These are phyloP conservation scores for Peromyscus melanophrys DNA, from an alignment of 2,797 vertebrate genomes.

Conservation along the genomic window DNA sequence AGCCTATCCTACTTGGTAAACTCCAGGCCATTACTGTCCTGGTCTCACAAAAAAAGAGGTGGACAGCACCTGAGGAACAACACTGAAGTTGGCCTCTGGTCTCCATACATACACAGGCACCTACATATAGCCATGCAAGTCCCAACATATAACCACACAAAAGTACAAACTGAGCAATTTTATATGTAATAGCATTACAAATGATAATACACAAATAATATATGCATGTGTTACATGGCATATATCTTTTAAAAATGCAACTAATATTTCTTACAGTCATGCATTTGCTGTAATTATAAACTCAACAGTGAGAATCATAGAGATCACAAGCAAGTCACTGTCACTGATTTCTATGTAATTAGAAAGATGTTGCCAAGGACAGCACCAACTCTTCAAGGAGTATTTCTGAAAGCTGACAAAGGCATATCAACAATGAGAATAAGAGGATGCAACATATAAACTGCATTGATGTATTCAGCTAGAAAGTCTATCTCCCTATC, in stretches of 20 bases:
- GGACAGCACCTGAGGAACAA: background rate
- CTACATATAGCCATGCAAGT: background rate
- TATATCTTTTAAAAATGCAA: background rate
- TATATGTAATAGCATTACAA: background rate
- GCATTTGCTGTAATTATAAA: background rate
- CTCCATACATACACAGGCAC: background rate
- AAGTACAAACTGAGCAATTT: background rate
- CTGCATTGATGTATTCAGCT: background rate
- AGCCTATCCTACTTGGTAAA: background rate
- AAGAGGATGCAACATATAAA: constrained; percentile 8
- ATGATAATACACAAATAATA: background rate
- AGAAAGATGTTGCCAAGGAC: constrained; percentile 35
- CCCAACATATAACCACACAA: background rate
- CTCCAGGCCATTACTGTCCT: no score
- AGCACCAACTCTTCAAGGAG: background rate
- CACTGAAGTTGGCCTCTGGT: background rate
- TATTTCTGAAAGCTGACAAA: constrained; percentile 37
- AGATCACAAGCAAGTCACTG: background rate
- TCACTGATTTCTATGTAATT: constrained; percentile 46
- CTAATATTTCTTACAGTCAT: constrained; percentile 28
- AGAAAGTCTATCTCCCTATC: background rate
- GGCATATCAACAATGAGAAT: background rate
- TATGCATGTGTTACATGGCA: background rate
- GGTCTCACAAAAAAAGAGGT: background rate
- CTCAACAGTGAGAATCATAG: constrained; percentile 12